Conservation (phyloP, 2,888 invertebrate genomes). For the Tetramorium bicarinatum region DNA sequence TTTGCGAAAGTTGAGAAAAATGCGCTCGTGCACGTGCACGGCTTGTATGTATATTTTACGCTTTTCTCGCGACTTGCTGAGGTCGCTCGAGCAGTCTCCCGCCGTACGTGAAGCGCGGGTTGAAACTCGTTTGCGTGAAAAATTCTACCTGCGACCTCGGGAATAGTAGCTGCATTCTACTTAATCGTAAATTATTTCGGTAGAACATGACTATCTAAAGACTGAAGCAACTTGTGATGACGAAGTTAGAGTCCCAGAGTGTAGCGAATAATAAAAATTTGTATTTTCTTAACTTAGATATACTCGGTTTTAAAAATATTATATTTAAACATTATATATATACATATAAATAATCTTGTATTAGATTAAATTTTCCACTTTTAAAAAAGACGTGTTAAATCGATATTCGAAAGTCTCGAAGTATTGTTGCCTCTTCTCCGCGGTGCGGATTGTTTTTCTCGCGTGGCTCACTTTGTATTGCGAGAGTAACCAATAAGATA, state of each 20-base stretch:
- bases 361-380: background rate
- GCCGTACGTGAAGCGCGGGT: slow-evolving; percentile 13
- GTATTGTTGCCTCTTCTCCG: too few relatives aligned
- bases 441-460: too few relatives aligned
- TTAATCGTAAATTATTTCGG: slow-evolving; percentile 47
- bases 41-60: slow-evolving; percentile 52
- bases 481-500: too few relatives aligned
- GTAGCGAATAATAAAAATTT: background rate
- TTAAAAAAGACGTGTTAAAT: too few relatives aligned
- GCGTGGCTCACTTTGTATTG: too few relatives aligned
- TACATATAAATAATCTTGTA: background rate
- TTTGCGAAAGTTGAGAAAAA: slow-evolving; percentile 57
- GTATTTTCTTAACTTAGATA: background rate
- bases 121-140: slow-evolving; percentile 51
- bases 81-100: slow-evolving; percentile 28
- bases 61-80: slow-evolving; percentile 49
- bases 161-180: slow-evolving; percentile 36
- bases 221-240: background rate
- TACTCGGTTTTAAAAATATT: background rate
- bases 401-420: too few relatives aligned
- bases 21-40: slow-evolving; percentile 51
- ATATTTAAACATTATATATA: background rate
- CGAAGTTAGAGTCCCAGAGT: background rate
- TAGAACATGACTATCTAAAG: background rate
- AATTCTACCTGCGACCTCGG: slow-evolving; percentile 42